These are phyloP conservation scores for Tragelaphus scriptus DNA, from an alignment of 2,113 vertebrate species.

Conservation along the genomic window DNA sequence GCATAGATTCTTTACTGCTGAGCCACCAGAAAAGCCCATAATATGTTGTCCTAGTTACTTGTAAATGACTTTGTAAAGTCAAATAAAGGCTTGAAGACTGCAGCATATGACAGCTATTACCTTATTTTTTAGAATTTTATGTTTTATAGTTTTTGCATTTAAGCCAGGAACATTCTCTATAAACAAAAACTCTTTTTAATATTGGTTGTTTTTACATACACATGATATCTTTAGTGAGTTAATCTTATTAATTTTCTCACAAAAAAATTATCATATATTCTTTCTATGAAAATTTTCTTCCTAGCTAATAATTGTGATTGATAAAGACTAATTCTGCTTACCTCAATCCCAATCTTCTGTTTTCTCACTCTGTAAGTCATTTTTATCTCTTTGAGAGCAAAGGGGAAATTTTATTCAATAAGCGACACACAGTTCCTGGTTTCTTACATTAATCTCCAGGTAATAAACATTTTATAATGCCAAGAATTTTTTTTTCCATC, in stretches of 20 bases:
- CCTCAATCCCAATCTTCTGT: conserved; percentile 61
- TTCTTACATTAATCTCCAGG: conserved; percentile 43
- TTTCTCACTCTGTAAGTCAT: conserved; percentile 47
- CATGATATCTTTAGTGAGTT: conserved; percentile 19
- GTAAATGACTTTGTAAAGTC: neutral
- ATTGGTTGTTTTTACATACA: conserved; percentile 24
- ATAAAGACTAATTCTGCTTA: conserved; percentile 36
- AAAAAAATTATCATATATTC: conserved; percentile 44
- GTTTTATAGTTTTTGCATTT: neutral
- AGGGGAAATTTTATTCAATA: conserved; percentile 43
- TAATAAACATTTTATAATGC: neutral
- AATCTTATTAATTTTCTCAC: conserved; percentile 63
- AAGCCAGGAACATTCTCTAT: neutral
- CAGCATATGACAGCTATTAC: neutral
- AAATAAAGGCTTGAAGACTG: neutral
- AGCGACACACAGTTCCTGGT: conserved; percentile 11
- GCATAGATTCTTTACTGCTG: neutral
- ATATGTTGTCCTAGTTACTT: neutral
- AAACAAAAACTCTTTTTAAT: neutral
- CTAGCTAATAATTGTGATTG: conserved; percentile 57
- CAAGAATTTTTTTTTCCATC: neutral
- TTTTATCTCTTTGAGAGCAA: conserved; percentile 23
- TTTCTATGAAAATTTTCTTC: conserved; percentile 63
- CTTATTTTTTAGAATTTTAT: neutral
- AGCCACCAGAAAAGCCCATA: neutral